A percentile compares a stretch with the other conserved stretches of the same genome.
Conservation (phyloP, 2,888 invertebrate species). For the Troides oblongomaculatus region DNA sequence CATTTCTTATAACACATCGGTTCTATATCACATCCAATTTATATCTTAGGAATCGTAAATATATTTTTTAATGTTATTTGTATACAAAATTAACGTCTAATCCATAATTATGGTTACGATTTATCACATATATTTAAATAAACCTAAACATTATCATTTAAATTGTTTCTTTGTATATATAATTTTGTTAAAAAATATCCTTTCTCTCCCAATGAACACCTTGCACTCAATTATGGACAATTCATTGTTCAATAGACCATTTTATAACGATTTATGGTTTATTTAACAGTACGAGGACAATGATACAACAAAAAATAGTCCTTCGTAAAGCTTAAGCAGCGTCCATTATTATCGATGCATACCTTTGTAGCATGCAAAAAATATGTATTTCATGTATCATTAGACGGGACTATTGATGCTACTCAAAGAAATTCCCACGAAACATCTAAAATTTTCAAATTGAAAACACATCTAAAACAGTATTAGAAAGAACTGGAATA, state of each 20-base stretch:
- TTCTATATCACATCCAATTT: neutral
- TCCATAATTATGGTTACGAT: slow-evolving; percentile 28
- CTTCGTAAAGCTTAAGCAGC: slow-evolving; percentile 40
- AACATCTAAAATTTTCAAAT: slow-evolving; percentile 30
- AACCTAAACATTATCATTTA: slow-evolving; percentile 63
- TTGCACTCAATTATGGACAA: slow-evolving; percentile 51
- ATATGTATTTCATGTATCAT: slow-evolving; percentile 61
- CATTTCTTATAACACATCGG: neutral
- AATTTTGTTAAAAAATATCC: slow-evolving; percentile 39
- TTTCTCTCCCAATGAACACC: slow-evolving; percentile 50
- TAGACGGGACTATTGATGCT: slow-evolving; percentile 63
- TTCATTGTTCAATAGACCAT: slow-evolving; percentile 66
- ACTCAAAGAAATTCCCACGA: slow-evolving; percentile 57
- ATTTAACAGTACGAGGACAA: slow-evolving; percentile 72
- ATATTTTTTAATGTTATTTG: neutral
- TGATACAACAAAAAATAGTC: slow-evolving; percentile 44
- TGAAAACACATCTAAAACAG: neutral
- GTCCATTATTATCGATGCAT: slow-evolving; percentile 41
- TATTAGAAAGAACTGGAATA: neutral
- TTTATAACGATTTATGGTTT: slow-evolving; percentile 78
- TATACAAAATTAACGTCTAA: neutral
- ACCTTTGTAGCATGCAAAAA: slow-evolving; percentile 50
- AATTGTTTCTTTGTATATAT: slow-evolving; percentile 65
- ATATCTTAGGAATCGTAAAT: neutral
- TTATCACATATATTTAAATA: slow-evolving; percentile 54